Evolutionary conservation across 2,113 vertebrate genomes (phyloP), one percentile per base, ranked within the genome.

Genomic region (Arenaria interpres): DNA sequence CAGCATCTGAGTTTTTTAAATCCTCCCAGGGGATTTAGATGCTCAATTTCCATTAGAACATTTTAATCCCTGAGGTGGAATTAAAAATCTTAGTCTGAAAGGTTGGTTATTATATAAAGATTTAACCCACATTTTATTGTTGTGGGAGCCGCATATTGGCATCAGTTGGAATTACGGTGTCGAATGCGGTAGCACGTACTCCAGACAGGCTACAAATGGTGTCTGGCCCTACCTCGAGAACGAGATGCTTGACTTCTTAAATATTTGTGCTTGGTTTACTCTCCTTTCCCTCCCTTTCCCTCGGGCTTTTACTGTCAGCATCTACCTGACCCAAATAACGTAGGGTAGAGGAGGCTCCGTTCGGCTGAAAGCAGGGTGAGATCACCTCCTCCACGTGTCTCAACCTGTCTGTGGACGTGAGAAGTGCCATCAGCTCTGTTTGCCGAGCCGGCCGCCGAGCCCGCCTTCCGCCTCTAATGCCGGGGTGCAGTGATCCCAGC

Each of bases 71-170:
- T 62, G 68, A 75, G 87, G 86, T 81, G 77, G 77, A 86, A 76
- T 72, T 82, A 57, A 95, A 96, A 85, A 84, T 88, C 48, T 79
- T 79, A 59, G 27, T 83, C 35, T 91, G 88, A 95, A 95, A 91
- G 64, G 33, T 83, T 95, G 32, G 24, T 93, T 95, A 79, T 85
- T 88, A 16, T 51, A 41, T 74, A 59, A 90, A 79, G 84, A 84
- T 85, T 78, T 92, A 94, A 73, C 56, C 45, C 73, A 68, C 30
- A 35, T 90, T 78, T 77, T 60, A 63, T 90, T 91, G 74, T 94
- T 95, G 15, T 46, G 56, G 63, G 68, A 89, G 77, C 46, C 2
- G 1, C 28, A 1, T 25, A 12, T 37, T 76, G 71, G 39, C 53
- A 66, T 95, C 35, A 15, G 14, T 60, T 78, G 83, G 62, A 74